These are phyloP conservation scores for Diarsia dahlii DNA, from an alignment of 2,888 invertebrate genomes.

Conservation along the genomic window DNA sequence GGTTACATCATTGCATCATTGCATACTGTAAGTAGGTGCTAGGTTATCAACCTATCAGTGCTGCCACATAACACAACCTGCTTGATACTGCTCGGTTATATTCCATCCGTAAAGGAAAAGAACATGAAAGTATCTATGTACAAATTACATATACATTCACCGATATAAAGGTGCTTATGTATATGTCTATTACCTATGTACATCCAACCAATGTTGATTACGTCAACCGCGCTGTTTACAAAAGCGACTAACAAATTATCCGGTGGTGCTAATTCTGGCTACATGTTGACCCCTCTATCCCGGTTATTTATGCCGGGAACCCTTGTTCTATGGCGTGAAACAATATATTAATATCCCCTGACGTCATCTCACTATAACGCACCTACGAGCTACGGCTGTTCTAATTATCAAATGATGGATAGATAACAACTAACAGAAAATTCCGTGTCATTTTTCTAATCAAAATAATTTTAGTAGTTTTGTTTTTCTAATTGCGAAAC, in stretches of 20 bases:
- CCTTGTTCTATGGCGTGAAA: slow-evolving; percentile 55
- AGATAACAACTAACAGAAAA: slow-evolving; percentile 36
- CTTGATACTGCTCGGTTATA: slow-evolving; percentile 24
- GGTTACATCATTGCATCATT: slow-evolving; percentile 15
- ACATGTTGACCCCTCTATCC: slow-evolving; percentile 56
- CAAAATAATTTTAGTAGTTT: slow-evolving; percentile 26
- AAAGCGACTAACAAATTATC: slow-evolving; percentile 61
- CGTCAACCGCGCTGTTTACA: slow-evolving; percentile 63
- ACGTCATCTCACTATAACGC: slow-evolving; percentile 51
- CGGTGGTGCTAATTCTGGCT: slow-evolving; percentile 55
- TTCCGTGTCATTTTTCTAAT: slow-evolving; percentile 15
- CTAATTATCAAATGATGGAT: slow-evolving; percentile 49
- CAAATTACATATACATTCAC: background rate
- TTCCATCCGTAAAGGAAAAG: slow-evolving; percentile 32
- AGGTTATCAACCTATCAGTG: slow-evolving; percentile 10
- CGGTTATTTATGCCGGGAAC: slow-evolving; percentile 55
- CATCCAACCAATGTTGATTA: slow-evolving; percentile 36
- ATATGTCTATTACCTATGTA: slow-evolving; percentile 21
- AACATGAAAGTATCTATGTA: slow-evolving; percentile 27
- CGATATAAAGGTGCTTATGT: background rate
- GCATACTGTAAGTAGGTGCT: background rate
- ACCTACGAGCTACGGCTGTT: slow-evolving; percentile 45
- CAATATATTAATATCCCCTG: slow-evolving; percentile 55
- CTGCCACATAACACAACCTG: slow-evolving; percentile 9
- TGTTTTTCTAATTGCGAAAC: slow-evolving; percentile 21